Conservation (phyloP, 2,888 invertebrate species). For the Xylocampa areola region DNA sequence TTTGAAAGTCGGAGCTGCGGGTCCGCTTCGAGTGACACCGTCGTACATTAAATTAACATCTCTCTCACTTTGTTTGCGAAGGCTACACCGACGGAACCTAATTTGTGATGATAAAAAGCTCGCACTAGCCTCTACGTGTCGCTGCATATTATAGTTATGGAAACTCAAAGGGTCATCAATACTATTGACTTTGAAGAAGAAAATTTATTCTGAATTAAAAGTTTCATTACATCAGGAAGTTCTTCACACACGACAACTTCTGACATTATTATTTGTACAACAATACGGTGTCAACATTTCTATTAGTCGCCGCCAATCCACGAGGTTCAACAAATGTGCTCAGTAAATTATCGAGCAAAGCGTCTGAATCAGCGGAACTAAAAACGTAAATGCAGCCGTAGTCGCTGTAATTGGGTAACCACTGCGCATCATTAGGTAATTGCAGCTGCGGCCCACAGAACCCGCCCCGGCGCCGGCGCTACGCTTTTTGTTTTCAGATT, state of each 20-base stretch:
- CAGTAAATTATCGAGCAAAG: constrained; percentile 71
- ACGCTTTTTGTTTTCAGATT: constrained; percentile 55
- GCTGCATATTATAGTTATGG: constrained; percentile 44
- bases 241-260: neutral
- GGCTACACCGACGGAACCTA: constrained; percentile 75
- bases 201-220: constrained; percentile 1
- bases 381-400: constrained; percentile 81
- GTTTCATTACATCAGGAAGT: neutral
- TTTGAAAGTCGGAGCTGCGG: constrained; percentile 83
- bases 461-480: constrained; percentile 52
- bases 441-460: constrained; percentile 77
- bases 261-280: constrained; percentile 3
- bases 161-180: constrained; percentile 49
- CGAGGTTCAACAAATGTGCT: constrained; percentile 60
- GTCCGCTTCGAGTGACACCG: constrained; percentile 84
- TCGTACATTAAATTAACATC: constrained; percentile 88
- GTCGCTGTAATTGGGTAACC: constrained; percentile 83
- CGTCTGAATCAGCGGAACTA: constrained; percentile 76
- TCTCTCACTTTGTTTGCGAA: constrained; percentile 84
- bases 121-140: constrained; percentile 56
- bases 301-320: constrained; percentile 35
- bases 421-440: constrained; percentile 86
- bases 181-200: constrained; percentile 15
- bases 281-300: constrained; percentile 33
- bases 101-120: constrained; percentile 77